These are phyloP conservation scores for Xanthorhoe spadicearia DNA, from an alignment of 2,888 invertebrate genomes.

Conservation along the genomic window DNA sequence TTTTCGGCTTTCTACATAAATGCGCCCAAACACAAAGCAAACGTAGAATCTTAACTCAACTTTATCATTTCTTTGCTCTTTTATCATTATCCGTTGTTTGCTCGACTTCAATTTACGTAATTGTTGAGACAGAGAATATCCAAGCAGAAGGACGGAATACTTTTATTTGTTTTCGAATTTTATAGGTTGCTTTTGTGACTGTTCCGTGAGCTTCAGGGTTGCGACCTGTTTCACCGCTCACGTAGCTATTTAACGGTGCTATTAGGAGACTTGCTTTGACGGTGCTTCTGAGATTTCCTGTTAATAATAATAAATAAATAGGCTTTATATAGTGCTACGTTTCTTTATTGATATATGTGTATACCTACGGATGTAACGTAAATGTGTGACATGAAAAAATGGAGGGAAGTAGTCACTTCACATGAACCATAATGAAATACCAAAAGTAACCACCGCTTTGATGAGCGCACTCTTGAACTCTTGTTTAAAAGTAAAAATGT, in stretches of 20 bases:
- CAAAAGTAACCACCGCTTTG: no score
- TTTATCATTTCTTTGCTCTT: constrained; percentile 46
- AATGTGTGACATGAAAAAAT: no score
- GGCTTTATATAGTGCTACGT: not conserved
- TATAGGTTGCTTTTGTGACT: not conserved
- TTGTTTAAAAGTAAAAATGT: not conserved
- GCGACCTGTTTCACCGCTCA: constrained; percentile 9
- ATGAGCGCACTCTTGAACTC: not conserved
- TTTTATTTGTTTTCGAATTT: constrained; percentile 25
- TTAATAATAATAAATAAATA: not conserved
- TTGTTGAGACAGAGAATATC: constrained; percentile 21
- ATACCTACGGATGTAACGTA: no score
- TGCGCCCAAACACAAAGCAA: constrained; percentile 42
- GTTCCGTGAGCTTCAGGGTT: not conserved
- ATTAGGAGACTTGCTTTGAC: constrained; percentile 13
- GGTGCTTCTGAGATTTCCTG: constrained; percentile 1
- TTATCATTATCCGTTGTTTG: constrained; percentile 47
- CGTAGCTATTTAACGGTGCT: constrained; percentile 12
- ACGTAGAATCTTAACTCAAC: constrained; percentile 43
- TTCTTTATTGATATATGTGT: no score
- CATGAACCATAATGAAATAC: no score
- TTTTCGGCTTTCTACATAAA: constrained; percentile 10
- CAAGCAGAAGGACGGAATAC: constrained; percentile 15
- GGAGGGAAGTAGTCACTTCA: no score
- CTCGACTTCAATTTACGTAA: constrained; percentile 37